Evolutionary conservation across 1,140 invertebrate genomes (phyloP), one percentile per base, ranked within the genome.

Genomic region (Drosophila rufa): DNA sequence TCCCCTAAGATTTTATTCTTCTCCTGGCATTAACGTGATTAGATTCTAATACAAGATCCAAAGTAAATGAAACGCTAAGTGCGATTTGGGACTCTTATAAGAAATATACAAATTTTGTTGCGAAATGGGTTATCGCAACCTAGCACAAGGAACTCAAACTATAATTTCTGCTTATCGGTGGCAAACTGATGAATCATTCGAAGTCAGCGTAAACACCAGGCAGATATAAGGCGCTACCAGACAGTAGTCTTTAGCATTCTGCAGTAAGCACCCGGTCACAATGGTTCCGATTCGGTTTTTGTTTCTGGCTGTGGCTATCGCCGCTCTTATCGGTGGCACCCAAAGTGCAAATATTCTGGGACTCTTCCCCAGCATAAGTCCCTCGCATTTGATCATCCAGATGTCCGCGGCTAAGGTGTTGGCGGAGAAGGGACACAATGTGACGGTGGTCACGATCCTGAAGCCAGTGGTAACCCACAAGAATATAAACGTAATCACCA

Each of bases 391-490:
- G 9, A 85, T 92, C 11, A 45, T 91, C 0, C 68, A 91, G 19
- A 73, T 87, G 50, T 38, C 0, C 15, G 55, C 79, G 40, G 75
- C 61, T 0, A 76, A 80, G 46, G 70, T 77, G 0, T 42, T 92
- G 15, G 90, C 85, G 0, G 90, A 92, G 36, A 38, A 61, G 36
- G 90, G 86, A 5, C 91, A 92, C 56, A 83, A 92, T 40, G 73
- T 92, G 7, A 92, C 91, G 0, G 79, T 92, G 27, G 75, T 92
- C 1, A 76, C 77, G 1, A n/a, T 69, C 6, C 47, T 79, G 4
- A 76, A 78, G 12, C 86, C 86, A 0, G 65, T 69, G 30, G 53
- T 91, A 5, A 80, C 17, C 25, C 83, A 91, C 36, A 48, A 71
- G 33, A 74, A 83, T 6, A 67, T 91, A 0, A 62, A 76, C 1